Base-by-base conservation (phyloP, 2,113 vertebrate species). In the Syngnathus floridae region DNA sequence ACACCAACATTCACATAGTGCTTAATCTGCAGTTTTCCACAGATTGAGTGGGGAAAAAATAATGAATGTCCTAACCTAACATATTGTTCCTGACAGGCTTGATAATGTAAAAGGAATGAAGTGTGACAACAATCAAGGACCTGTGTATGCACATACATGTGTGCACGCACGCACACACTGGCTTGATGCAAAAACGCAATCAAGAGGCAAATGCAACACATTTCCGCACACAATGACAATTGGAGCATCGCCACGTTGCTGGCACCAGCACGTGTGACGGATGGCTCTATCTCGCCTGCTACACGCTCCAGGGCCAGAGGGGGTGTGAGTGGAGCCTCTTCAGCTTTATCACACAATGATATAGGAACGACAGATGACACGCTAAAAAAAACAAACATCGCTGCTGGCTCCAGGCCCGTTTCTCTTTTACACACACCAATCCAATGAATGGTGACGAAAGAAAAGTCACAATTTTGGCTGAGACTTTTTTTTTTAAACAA, bases 211-310 rank as follows among this genome's bases (percentile, higher is more conserved):
- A 67, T 51, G 45, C 5, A 14, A 64, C 46, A 61, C 57, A 36
- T 64, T 60, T 40, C 51, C n/a, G 14, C 56, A 43, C 69, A 48
- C 51, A 21, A 2, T n/a, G 2, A 72, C 37, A 59, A 60, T 69
- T 79, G 78, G 75, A 84, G 75, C 6, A 48, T n/a, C 60, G 82
- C 74, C 80, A 82, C 31, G 36, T 35, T 10, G 57, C 73, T 80
- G 82, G 76, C 84, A 75, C 11, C 19, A 31, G 65, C 52, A 58
- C 63, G 80, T 59, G 76, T 86, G 86, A 86, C 81, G 45, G 82
- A 83, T 82, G 75, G 72, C 75, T 86, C 77, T 49, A 79, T 83
- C 82, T 76, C 59, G 60, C 45, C 60, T 8, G 70, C 65, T 76
- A 81, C 76, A 78, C 66, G 80, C 69, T 73, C 1, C 36, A 66